Evolutionary conservation across 2,113 vertebrate genomes (phyloP), one percentile per base, ranked within the genome.

Genomic region (Engraulis encrasicolus): DNA sequence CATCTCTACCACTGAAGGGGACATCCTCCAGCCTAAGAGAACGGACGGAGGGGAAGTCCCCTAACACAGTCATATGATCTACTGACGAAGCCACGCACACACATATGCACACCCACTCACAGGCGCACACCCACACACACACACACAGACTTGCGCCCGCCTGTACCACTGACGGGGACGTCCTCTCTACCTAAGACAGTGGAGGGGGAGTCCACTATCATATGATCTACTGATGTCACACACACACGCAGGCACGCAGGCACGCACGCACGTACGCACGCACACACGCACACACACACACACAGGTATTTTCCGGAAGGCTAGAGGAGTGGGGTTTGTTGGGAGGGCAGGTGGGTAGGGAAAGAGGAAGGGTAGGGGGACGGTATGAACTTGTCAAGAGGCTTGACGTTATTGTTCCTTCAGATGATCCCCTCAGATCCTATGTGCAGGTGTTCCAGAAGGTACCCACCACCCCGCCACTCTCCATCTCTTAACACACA

Each of bases 391-490:
- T 79, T 85, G 87, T 85, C 85, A 80, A n/a, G 37, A 48, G 74
- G 83, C 79, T 83, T 50, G 82, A 83, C 86, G 61, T 85, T 87
- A 84, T 88, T 85, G 88, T 89, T 91, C 87, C 87, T 91, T 79
- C 34, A 81, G 83, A 80, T 77, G 86, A 85, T 81, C 84, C 88
- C 81, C 85, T n/a, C 82, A 81, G 71, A 79, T 85, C 85, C 87
- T 90, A 86, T 87, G 83, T 86, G 88, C 90, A 90, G 90, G 90
- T 92, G 91, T 90, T 87, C 90, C 87, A 83, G 85, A 84, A 52
- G 80, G 82, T 91, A 86, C 83, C 91, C 20, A 6, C 50, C 61
- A 23, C 61, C 31, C 61, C 0, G 4, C 61, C 17, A 23, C 31
- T 34, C 61, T 31, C 27, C 61, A 34, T 14, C 61, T 14, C 23